phyloP scores from a whole-genome alignment of 2,888 invertebrate species.

The Eristalis tenax region DNA sequence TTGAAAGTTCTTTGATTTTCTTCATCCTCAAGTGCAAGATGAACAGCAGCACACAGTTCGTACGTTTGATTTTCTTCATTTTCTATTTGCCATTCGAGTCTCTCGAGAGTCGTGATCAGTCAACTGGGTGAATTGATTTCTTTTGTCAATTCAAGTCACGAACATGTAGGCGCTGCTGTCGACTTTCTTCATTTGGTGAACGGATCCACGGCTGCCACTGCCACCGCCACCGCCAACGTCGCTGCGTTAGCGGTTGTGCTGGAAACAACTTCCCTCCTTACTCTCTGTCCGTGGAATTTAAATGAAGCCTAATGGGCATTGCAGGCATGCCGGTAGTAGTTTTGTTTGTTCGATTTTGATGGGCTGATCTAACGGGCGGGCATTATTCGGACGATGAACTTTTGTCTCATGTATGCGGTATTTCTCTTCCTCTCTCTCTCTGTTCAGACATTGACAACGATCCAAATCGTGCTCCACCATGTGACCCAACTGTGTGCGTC shows the following conservation, averaged over 20 bases:
- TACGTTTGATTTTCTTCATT: conserved; percentile 9
- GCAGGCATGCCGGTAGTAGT: conserved; percentile 36
- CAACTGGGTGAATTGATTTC: conserved; percentile 1
- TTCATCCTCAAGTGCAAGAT: conserved; percentile 35
- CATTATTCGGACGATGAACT: conserved; percentile 53
- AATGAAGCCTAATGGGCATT: conserved; percentile 40
- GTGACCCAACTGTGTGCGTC: conserved; percentile 92
- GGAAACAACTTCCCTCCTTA: conserved; percentile 4
- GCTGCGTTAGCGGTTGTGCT: conserved; percentile 29
- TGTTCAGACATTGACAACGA: conserved; percentile 94
- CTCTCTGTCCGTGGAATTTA: conserved; percentile 40
- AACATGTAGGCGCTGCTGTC: conserved; percentile 17
- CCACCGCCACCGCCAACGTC: not conserved
- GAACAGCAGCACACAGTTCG: not conserved
- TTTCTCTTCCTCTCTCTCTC: conserved; percentile 19
- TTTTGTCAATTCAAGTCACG: conserved; percentile 59
- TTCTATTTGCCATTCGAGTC: conserved; percentile 60
- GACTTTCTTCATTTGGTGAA: conserved; percentile 51
- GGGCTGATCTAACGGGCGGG: conserved; percentile 25
- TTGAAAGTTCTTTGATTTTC: conserved; percentile 28
- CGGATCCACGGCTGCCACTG: not conserved
- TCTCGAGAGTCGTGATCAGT: conserved; percentile 25
- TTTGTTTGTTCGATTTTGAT: conserved; percentile 5
- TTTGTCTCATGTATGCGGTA: not conserved
- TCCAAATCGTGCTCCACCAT: conserved; percentile 95